Evolutionary conservation across 2,113 vertebrate species (phyloP).

Genomic region (Alosa alosa): DNA sequence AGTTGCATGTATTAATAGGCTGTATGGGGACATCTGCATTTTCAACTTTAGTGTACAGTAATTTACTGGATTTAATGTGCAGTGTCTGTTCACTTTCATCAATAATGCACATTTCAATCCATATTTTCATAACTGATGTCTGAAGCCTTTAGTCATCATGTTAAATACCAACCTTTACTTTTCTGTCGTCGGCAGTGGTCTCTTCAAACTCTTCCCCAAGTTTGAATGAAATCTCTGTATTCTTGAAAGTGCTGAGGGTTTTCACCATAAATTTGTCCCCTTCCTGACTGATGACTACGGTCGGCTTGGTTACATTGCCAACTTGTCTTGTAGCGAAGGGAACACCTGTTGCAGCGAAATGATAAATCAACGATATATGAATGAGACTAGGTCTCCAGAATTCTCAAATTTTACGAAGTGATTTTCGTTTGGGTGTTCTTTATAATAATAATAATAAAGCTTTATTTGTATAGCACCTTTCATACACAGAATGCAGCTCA

Average conservation of each 20-base stretch:
- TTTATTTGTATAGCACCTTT: too few species aligned
- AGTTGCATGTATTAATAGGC: background rate
- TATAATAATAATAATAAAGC: too few species aligned
- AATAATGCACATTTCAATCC: background rate
- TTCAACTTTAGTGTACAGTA: background rate
- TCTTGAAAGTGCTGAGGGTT: constrained; percentile 93
- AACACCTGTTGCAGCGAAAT: constrained; percentile 75
- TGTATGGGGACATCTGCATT: background rate
- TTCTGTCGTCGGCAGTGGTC: constrained; percentile 87
- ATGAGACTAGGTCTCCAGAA: background rate
- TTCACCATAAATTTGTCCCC: constrained; percentile 86
- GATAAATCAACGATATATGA: background rate
- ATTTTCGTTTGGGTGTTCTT: background rate
- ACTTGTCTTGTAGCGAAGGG: constrained; percentile 91
- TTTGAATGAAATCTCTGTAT: constrained; percentile 87
- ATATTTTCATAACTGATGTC: background rate
- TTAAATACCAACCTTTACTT: constrained; percentile 83
- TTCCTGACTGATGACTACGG: constrained; percentile 86
- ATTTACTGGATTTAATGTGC: background rate
- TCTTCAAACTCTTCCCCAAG: constrained; percentile 97
- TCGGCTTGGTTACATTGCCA: constrained; percentile 93
- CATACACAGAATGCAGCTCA: too few species aligned
- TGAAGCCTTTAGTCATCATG: background rate
- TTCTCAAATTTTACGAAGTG: background rate
- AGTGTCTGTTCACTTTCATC: background rate